phyloP scores from a whole-genome alignment of 2,797 vertebrate genomes.

The Acanthornis magna region DNA sequence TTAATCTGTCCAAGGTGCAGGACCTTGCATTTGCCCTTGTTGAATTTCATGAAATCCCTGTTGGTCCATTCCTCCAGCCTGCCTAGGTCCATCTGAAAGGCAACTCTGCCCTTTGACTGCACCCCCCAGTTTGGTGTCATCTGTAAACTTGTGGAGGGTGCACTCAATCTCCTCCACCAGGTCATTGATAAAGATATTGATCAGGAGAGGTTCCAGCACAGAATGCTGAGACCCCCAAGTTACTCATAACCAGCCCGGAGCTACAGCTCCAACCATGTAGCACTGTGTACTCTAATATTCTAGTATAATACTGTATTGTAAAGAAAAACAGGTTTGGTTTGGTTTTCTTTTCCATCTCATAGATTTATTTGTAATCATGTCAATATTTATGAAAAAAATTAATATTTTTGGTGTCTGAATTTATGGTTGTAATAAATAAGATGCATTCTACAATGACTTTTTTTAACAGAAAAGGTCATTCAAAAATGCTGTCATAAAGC shows the following conservation, averaged over 20 bases:
- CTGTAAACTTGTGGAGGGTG: not conserved
- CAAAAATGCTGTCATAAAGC: slow-evolving; percentile 27
- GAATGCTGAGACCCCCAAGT: not conserved
- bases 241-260: not conserved
- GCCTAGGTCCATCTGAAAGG: not conserved
- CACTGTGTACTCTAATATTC: not conserved
- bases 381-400: not conserved
- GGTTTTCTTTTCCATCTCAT: no score
- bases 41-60: not conserved
- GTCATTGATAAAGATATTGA: not conserved
- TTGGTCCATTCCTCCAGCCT: not conserved
- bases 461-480: slow-evolving; percentile 57
- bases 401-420: not conserved
- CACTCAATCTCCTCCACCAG: not conserved
- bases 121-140: not conserved
- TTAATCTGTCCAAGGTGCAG: not conserved
- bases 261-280: not conserved
- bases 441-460: not conserved
- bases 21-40: not conserved
- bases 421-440: slow-evolving; percentile 50
- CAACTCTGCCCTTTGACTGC: not conserved
- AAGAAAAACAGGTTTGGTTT: not conserved
- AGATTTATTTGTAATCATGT: not conserved
- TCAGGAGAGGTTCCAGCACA: not conserved
- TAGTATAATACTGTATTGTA: no score